Conservation (phyloP, 2,888 invertebrate genomes). For the Metellina segmentata region DNA sequence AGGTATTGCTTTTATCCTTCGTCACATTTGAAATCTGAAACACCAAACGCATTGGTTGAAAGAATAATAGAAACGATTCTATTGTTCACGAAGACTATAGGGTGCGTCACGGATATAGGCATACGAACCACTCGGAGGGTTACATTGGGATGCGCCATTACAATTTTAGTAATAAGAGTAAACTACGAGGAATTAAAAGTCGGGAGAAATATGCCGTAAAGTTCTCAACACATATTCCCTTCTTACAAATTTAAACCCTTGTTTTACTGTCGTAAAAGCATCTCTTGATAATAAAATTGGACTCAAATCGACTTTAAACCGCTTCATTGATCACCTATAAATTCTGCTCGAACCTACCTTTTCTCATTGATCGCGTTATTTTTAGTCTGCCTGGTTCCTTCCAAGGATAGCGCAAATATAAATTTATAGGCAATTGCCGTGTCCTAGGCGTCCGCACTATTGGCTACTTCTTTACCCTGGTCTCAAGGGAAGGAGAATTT, state of each 20-base stretch:
- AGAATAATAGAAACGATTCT: too few relatives aligned
- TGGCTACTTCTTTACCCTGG: neutral
- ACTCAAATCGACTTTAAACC: neutral
- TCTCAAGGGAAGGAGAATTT: neutral
- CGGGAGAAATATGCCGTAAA: too few relatives aligned
- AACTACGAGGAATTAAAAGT: neutral
- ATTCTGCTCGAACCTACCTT: neutral
- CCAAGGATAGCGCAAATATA: neutral
- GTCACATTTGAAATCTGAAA: too few relatives aligned
- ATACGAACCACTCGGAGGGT: too few relatives aligned
- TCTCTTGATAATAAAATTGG: neutral
- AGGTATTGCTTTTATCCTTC: too few relatives aligned
- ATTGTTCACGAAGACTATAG: too few relatives aligned
- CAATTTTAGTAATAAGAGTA: neutral
- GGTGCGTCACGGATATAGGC: too few relatives aligned
- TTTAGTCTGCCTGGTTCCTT: constrained; percentile 18
- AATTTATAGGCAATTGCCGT: constrained; percentile 14
- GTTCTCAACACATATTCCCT: neutral
- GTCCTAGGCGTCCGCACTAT: neutral
- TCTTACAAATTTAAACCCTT: neutral
- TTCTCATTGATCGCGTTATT: constrained; percentile 47
- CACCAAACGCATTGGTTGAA: too few relatives aligned
- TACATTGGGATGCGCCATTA: too few relatives aligned
- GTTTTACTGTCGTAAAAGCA: neutral
- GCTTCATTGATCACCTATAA: neutral